Base-by-base conservation (phyloP, 2,888 invertebrate species). In the Chymomyza caudatula region DNA sequence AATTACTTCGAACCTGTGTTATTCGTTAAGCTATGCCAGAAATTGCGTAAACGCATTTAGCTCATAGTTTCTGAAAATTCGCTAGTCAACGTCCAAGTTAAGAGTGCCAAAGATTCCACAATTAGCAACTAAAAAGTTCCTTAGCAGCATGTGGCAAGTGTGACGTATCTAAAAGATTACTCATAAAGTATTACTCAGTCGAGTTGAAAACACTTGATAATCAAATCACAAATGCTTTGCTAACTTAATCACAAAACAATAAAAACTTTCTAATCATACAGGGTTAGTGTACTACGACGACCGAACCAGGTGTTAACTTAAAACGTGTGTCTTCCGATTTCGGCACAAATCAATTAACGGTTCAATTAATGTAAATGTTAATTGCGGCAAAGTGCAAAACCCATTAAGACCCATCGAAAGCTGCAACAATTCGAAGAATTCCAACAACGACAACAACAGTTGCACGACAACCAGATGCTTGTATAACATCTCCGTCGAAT, bases 321-420 rank as follows among this genome's bases (percentile, higher is more conserved):
- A 47, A 17, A 17, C 19, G 29, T 22, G 47, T 47, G 19, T 5
- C 47, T 4, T 47, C 19, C 29, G 11, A 37, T 11, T 13, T 47
- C 47, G 47, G 4, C 15, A 17, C 4, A 47, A 47, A 47, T 47
- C 47, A 47, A 47, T 47, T 19, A 47, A 2, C 47, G 15, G 3
- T 6, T 17, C 17, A 15, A 47, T 47, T 47, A 47, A 15, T 47
- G 5, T 47, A 6, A 47, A 47, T 47, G 15, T n/a, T n/a, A n/a
- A n/a, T n/a, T n/a, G n/a, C 60, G 49, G 8, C 63, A 64, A 52
- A 51, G 64, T 62, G 64, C 62, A 63, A 57, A 43, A 51, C 25
- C 70, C 53, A 65, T 61, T 61, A 62, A 25, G 22, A 3, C 11
- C 29, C 29, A 37, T 37, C n/a, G n/a, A 11, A 37, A 23, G 49